These are phyloP conservation scores for Xenopus borealis DNA, from an alignment of 2,113 vertebrate genomes.

Conservation along the genomic window DNA sequence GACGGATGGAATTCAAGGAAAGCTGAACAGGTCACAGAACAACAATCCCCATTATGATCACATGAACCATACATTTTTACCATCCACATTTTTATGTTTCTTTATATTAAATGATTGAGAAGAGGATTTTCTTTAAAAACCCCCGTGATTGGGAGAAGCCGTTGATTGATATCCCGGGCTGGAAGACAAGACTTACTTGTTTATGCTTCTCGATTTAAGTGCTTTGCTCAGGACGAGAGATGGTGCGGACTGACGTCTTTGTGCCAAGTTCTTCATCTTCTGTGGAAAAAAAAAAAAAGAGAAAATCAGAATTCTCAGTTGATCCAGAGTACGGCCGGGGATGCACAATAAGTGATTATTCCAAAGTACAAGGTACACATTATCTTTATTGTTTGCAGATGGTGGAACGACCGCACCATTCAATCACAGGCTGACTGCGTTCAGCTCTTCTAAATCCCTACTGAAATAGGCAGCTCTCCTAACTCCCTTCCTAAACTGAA, in stretches of 20 bases:
- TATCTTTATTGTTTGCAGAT: background rate
- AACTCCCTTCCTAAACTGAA: too few relatives aligned
- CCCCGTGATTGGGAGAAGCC: too few relatives aligned
- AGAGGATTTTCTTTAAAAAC: too few relatives aligned
- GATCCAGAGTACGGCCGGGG: background rate
- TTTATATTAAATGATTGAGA: too few relatives aligned
- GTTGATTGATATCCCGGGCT: background rate
- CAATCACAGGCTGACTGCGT: background rate
- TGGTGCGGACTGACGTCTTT: slow-evolving; percentile 87
- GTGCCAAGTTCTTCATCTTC: slow-evolving; percentile 91
- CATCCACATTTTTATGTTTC: too few relatives aligned
- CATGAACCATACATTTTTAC: too few relatives aligned
- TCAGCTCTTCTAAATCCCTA: background rate
- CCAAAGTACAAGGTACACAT: background rate
- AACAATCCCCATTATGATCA: too few relatives aligned
- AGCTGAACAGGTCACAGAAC: too few relatives aligned
- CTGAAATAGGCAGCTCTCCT: too few relatives aligned
- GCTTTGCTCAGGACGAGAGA: slow-evolving; percentile 91
- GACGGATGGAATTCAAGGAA: too few relatives aligned
- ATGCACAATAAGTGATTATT: background rate
- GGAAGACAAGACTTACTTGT: slow-evolving; percentile 68
- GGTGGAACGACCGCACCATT: background rate
- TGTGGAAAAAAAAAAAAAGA: slow-evolving; percentile 53
- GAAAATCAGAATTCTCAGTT: background rate
- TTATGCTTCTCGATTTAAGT: slow-evolving; percentile 77